These are phyloP conservation scores for Neopelma chrysocephalum DNA, from an alignment of 2,797 vertebrate genomes.

Conservation along the genomic window DNA sequence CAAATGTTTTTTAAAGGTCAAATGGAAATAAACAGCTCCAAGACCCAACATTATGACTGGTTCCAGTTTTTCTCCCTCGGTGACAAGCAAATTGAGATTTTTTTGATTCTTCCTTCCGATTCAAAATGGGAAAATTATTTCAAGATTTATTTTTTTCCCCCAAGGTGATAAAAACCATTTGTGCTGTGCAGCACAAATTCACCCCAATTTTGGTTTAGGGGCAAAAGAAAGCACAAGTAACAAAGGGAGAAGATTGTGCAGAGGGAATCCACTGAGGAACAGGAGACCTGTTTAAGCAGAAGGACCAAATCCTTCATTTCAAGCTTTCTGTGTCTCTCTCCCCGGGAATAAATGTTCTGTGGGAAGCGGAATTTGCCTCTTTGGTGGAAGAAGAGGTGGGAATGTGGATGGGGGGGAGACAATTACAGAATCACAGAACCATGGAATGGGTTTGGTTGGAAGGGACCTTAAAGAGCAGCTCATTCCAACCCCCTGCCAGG, in stretches of 20 bases:
- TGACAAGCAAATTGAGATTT: background rate
- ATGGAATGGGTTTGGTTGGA: background rate
- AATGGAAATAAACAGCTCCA: constrained; percentile 38
- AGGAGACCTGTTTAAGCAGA: background rate
- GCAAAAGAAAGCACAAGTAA: background rate
- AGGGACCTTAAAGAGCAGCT: background rate
- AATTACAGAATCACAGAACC: too few relatives aligned
- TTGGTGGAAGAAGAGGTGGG: background rate
- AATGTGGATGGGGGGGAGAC: too few relatives aligned
- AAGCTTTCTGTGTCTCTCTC: background rate
- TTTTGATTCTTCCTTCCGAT: background rate
- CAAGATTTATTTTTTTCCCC: background rate
- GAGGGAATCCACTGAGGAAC: background rate
- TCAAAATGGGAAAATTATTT: background rate
- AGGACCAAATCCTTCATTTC: background rate
- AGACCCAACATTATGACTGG: background rate
- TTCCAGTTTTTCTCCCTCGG: background rate
- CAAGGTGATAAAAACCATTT: background rate
- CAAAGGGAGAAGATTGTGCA: background rate
- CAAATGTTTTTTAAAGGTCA: constrained; percentile 41
- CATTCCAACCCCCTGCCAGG: background rate
- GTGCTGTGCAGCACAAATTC: background rate
- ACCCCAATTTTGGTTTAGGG: background rate
- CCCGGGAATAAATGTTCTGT: background rate
- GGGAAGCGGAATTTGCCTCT: background rate